Base-by-base conservation (phyloP, 2,888 invertebrate species). In the Marasmarcha lunaedactyla region DNA sequence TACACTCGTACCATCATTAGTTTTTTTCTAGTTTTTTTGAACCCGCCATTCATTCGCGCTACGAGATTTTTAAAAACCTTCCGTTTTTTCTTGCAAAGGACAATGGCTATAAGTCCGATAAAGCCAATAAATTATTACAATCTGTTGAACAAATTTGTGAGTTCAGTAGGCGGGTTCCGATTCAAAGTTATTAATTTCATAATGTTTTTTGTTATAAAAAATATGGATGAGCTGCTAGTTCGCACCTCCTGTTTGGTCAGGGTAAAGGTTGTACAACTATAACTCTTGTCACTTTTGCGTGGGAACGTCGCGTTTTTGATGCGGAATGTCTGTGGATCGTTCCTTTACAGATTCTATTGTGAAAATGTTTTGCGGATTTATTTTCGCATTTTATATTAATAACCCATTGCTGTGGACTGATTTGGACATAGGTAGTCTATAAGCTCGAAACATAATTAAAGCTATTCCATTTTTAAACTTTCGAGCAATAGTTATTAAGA, bases 91-190 rank as follows among this genome's bases (percentile, higher is more conserved):
- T 53, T 49, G 47, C 49, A 43, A 42, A 39, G n/a, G 44, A 52
- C 47, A 55, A 57, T 30, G 52, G 56, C 54, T 52, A 51, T 59
- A 54, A 55, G 47, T 50, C 50, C 44, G 64, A 63, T 68, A 60
- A n/a, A 46, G 45, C 48, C 66, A 59, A 81, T 79, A 78, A 78
- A 79, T 78, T 76, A 62, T 64, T 2, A 3, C 11, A n/a, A 30
- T 33, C 64, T 56, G 68, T 78, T 74, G 64, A 72, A 51, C 53
- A 44, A 74, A 81, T 81, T 77, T 79, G 81, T 76, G 63, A 49
- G 55, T 52, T 51, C 54, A 46, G 77, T 76, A 74, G 81, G 81
- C 81, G 81, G 81, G 78, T 72, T 63, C 48, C 52, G 44, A 44
- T 52, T 57, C 58, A 51, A 57, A 54, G 10, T 30, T 30, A 30